Conservation (phyloP, 2,113 vertebrate species). For the Otocyon megalotis region DNA sequence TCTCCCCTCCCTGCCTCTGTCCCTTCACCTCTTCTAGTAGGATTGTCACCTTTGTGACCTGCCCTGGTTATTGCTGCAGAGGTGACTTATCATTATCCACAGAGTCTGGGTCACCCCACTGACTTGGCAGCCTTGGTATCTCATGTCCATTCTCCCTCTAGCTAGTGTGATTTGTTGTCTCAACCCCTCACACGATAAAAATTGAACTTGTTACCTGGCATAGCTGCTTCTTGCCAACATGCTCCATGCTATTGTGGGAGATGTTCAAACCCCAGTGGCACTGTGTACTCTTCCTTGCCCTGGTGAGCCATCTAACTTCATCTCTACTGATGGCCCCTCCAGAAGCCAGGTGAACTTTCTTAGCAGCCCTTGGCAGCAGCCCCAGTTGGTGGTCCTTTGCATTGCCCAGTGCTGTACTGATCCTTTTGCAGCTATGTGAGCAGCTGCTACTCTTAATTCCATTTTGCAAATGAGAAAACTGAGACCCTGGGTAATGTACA, state of each 20-base stretch:
- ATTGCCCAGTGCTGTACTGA: not conserved
- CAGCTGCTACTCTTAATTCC: not conserved
- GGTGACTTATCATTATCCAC: accelerated
- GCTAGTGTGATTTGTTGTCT: not conserved
- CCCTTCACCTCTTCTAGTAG: no score
- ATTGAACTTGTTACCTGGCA: accelerated
- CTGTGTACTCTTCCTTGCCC: not conserved
- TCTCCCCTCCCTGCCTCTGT: not conserved
- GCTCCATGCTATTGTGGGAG: accelerated
- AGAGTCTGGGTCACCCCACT: not conserved
- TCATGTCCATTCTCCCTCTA: not conserved
- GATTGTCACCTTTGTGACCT: not conserved
- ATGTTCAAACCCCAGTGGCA: not conserved
- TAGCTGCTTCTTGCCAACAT: not conserved
- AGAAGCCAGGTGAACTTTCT: not conserved
- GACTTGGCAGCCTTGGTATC: not conserved
- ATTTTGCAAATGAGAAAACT: not conserved
- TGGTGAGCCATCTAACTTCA: no score
- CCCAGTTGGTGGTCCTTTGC: not conserved
- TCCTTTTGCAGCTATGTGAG: not conserved
- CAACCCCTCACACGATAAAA: not conserved
- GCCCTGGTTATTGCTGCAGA: not conserved
- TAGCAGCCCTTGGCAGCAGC: not conserved
- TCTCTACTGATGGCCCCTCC: not conserved
- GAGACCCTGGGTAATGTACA: not conserved